Evolutionary conservation across 1,140 invertebrate genomes (phyloP).

Genomic region (Panagrolaimus sp.): DNA sequence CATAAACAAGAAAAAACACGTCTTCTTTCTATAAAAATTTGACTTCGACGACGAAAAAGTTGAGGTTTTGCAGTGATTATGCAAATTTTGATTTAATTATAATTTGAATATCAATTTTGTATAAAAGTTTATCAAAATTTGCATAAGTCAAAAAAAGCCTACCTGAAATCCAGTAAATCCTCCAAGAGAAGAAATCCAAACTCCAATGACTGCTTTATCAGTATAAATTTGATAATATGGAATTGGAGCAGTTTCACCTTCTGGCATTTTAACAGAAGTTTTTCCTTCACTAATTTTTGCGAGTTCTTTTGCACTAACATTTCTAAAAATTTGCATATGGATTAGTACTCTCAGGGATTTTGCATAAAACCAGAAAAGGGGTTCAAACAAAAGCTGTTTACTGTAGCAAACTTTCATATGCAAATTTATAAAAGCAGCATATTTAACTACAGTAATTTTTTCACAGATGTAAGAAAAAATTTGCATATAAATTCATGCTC

Average conservation of each 20-base stretch:
- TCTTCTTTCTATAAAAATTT: too few relatives aligned
- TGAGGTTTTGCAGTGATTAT: too few relatives aligned
- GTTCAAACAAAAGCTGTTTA: constrained; percentile 22
- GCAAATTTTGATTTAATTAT: too few relatives aligned
- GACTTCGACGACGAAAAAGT: too few relatives aligned
- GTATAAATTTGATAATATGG: constrained; percentile 26
- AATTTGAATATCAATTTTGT: too few relatives aligned
- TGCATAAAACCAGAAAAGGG: neutral
- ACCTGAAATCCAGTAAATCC: constrained; percentile 23
- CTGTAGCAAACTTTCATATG: constrained; percentile 27
- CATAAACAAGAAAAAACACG: constrained; percentile 30
- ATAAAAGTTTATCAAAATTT: too few relatives aligned
- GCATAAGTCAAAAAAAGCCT: too few relatives aligned
- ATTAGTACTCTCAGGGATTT: neutral
- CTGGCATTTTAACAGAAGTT: neutral
- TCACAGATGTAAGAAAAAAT: too few relatives aligned
- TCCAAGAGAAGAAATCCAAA: constrained; percentile 28
- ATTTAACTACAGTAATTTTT: constrained; percentile 31
- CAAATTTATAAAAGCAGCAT: constrained; percentile 10
- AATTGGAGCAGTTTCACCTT: constrained; percentile 11
- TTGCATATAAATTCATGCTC: too few relatives aligned
- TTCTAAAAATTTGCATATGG: constrained; percentile 14
- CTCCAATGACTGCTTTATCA: constrained; percentile 29
- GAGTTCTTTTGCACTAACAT: constrained; percentile 23
- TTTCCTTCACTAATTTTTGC: constrained; percentile 20